These are phyloP conservation scores for Calosoma granatense DNA, from an alignment of 1,140 invertebrate genomes.

Conservation along the genomic window DNA sequence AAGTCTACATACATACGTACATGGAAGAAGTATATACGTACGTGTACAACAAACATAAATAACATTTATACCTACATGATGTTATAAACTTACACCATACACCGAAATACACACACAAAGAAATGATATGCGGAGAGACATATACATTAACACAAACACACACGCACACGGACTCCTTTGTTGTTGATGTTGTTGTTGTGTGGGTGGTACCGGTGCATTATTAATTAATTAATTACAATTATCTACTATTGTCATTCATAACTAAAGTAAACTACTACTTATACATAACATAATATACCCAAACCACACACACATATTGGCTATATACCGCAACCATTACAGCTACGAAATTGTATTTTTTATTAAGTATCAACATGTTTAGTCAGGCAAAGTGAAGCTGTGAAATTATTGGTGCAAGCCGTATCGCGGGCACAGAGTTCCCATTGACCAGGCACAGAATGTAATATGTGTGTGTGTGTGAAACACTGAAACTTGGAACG, in stretches of 20 bases:
- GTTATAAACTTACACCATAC: constrained; percentile 19
- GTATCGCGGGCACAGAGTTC: not conserved
- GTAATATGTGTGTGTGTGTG: too few relatives aligned
- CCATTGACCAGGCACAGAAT: too few relatives aligned
- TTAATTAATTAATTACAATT: not conserved
- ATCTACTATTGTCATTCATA: too few relatives aligned
- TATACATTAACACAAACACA: not conserved
- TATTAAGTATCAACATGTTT: not conserved
- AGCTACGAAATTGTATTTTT: not conserved
- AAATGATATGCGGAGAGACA: not conserved
- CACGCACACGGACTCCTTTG: not conserved
- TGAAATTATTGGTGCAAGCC: constrained; percentile 5
- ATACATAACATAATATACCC: not conserved
- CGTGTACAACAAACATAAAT: too few relatives aligned
- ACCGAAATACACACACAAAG: too few relatives aligned
- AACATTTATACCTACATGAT: constrained; percentile 31
- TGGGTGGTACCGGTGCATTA: constrained; percentile 1
- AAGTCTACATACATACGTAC: too few relatives aligned
- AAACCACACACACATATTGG: not conserved
- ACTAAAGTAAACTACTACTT: not conserved
- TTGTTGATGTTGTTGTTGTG: not conserved
- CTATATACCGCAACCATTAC: not conserved
- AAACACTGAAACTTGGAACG: too few relatives aligned
- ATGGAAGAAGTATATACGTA: too few relatives aligned
- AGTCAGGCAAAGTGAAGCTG: constrained; percentile 4